Evolutionary conservation across 2,888 invertebrate species (phyloP), one percentile per base, ranked within the genome.

Genomic region (Bellardia pandia): DNA sequence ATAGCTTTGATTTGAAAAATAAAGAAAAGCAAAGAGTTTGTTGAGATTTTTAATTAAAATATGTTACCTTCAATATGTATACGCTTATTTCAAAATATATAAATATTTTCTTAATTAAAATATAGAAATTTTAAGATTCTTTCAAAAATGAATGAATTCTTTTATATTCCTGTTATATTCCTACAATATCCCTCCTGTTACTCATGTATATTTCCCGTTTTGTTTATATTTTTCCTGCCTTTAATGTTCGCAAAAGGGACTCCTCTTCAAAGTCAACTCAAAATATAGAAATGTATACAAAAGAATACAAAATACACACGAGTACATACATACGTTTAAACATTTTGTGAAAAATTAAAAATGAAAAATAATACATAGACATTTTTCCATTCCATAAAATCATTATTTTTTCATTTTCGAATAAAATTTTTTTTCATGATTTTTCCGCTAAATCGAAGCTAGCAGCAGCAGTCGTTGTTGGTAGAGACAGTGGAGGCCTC

Each of bases 351-450:
- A 68, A 68, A 78, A 60, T 76, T 0, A 23, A 23, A 23, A 78
- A 60, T 76, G 23, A 23, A 23, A 23, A 23, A 23, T 23, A 0
- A 23, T 23, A 23, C 60, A 76, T 76, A 86, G 76, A 86, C 53
- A 69, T 79, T 81, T 75, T 72, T 48, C 72, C 80, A 68, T 84
- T 68, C 60, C 69, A 83, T 72, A 84, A 76, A 66, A 84, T 23
- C 68, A 84, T 80, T 80, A 83, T 58, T 72, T 76, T 76, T 58
- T n/a, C 40, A 51, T 77, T 77, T 76, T 71, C 16, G 45, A 72
- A 56, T 60, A 33, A 42, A 9, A 78, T 13, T 69, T 13, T 79
- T 79, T 76, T 83, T 68, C 51, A 48, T 56, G n/a, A 14, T 69
- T 79, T 80, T 79, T 79, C 14, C 62, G 30, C 53, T 45, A 72